Evolutionary conservation across 2,888 invertebrate species (phyloP).

Genomic region (Coleophora flavipennella): DNA sequence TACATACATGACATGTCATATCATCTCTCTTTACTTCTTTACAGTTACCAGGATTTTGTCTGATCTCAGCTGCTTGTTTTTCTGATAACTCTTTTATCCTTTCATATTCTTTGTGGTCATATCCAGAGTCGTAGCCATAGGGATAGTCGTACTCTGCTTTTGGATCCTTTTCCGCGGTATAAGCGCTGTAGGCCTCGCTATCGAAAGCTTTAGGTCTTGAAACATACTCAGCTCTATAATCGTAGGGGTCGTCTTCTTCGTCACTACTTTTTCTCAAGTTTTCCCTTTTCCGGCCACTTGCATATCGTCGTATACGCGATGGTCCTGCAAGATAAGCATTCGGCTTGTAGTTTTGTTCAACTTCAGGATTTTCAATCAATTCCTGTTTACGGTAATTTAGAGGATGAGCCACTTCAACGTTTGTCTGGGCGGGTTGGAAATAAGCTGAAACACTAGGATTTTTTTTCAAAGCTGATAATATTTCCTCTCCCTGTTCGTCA

Average conservation of each 20-base stretch:
- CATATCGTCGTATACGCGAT: constrained; percentile 62
- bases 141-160: constrained; percentile 61
- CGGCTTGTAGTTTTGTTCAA: constrained; percentile 58
- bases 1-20: constrained; percentile 81
- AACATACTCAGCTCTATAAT: constrained; percentile 61
- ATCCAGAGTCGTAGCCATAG: constrained; percentile 63
- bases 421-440: constrained; percentile 56
- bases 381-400: constrained; percentile 57
- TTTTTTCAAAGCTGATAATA: constrained; percentile 56
- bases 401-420: constrained; percentile 58
- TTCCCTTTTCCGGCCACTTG: constrained; percentile 55
- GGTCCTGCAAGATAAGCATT: constrained; percentile 65
- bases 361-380: constrained; percentile 41
- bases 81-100: constrained; percentile 75
- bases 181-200: constrained; percentile 53
- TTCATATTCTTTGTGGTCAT: constrained; percentile 68
- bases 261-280: constrained; percentile 41
- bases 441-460: constrained; percentile 58
- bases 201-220: constrained; percentile 69
- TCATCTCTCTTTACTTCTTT: constrained; percentile 75
- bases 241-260: constrained; percentile 64
- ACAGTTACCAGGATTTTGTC: constrained; percentile 76
- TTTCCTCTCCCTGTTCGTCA: constrained; percentile 49
- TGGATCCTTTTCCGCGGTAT: constrained; percentile 50
- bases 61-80: constrained; percentile 73